Percentiles rank a stretch among this genome's conserved stretches.
phyloP scores from a whole-genome alignment of 2,113 vertebrate genomes.

The Eolophus roseicapilla region DNA sequence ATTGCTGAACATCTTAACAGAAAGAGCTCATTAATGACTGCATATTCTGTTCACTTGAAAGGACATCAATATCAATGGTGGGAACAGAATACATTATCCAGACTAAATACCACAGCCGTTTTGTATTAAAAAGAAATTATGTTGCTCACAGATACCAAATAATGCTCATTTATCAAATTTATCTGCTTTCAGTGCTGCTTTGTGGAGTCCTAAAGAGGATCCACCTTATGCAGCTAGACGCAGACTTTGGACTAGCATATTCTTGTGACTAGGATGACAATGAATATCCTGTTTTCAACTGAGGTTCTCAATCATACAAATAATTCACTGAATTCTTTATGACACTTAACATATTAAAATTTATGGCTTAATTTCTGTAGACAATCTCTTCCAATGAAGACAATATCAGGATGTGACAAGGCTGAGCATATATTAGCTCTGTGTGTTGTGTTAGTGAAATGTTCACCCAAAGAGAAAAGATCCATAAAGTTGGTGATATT shows the following conservation, averaged over 20 bases:
- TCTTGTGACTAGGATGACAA: neutral
- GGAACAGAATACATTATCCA: constrained; percentile 24
- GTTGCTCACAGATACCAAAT: neutral
- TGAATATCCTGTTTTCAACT: neutral
- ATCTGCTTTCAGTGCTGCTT: neutral
- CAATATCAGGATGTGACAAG: neutral
- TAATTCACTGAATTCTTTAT: neutral
- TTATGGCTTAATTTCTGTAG: neutral
- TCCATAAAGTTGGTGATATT: neutral
- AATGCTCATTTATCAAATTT: neutral
- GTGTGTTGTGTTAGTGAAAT: neutral
- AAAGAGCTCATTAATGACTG: constrained; percentile 1
- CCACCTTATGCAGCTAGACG: neutral
- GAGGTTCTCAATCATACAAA: neutral
- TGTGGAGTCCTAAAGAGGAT: neutral
- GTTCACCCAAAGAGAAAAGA: neutral
- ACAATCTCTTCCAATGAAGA: neutral
- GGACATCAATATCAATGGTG: neutral
- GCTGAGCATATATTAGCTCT: neutral
- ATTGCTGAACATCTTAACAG: constrained; percentile 7
- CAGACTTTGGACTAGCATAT: neutral
- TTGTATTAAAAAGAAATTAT: constrained; percentile 19
- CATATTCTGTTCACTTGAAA: constrained; percentile 23
- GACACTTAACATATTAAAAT: neutral
- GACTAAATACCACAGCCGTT: neutral